Base-by-base conservation (phyloP, 2,113 vertebrate species). In the Oryzias melastigma region DNA sequence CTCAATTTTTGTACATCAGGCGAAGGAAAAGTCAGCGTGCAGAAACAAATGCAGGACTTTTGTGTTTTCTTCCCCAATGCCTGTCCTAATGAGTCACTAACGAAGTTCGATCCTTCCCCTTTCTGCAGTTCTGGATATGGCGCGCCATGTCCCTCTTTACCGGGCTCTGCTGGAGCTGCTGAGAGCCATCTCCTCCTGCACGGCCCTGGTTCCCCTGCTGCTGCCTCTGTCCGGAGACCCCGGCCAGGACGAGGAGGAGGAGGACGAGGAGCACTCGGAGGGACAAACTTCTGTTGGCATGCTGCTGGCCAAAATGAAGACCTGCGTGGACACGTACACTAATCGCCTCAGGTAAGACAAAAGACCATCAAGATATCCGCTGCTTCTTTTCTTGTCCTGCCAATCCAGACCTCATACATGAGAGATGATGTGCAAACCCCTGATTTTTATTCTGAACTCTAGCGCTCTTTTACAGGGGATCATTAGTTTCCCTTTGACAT, bases 301-400 rank as follows among this genome's bases (percentile, higher is more conserved):
- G 83, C 87, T 99, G 68, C 74, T 99, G 83, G 97, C 97, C 77
- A 98, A 98, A 90, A 99, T 99, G 97, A 99, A 99, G 90, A 98
- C 95, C 5, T 99, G 97, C 54, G 97, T 99, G 19, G 96, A 99
- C 83, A 99, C 97, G 3, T 99, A 99, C 50, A 99, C 96, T 77
- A 99, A 96, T 83, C 92, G 97, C 48, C 91, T 99, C 89, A 97
- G 97, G 97, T 73, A 24, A 45, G 22, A 35, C 20, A 10, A 54
- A 10, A 27, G 7, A 6, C n/a, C 20, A 24, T 20, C 1, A 14
- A 5, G 19, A 40, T n/a, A 4, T 18, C 3, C 4, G 0, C 1
- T 25, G 19, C 18, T 49, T 4, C n/a, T 41, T 6, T 20, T 20
- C 6, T 55, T 18, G 40, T 15, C 29, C 13, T 5, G 35, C 14